Evolutionary conservation across 2,888 invertebrate genomes (phyloP).

Genomic region (Epinotia ramella): DNA sequence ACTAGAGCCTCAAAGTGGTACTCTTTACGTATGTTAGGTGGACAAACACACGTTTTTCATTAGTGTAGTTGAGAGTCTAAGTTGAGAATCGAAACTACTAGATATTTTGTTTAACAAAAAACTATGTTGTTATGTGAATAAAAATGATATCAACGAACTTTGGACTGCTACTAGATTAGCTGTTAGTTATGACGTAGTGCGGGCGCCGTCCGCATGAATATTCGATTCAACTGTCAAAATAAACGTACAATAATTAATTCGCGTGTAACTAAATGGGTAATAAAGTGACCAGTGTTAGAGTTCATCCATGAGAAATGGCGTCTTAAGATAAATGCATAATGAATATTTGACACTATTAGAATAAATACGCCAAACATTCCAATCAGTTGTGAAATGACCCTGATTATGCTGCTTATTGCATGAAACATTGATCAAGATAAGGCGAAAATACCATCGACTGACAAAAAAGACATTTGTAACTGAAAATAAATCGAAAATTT

Average conservation of each 20-base stretch:
- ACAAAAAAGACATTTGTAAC: too few species aligned
- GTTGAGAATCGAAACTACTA: background rate
- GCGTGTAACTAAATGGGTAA: background rate
- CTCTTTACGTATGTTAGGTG: background rate
- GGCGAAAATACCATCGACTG: background rate
- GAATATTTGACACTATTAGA: background rate
- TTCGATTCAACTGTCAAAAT: constrained; percentile 35
- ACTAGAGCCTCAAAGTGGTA: too few species aligned
- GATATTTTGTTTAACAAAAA: background rate
- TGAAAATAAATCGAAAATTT: too few species aligned
- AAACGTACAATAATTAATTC: constrained; percentile 20
- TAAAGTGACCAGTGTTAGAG: constrained; percentile 10
- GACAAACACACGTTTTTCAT: background rate
- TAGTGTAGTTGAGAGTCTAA: background rate
- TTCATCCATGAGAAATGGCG: background rate
- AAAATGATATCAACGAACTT: constrained; percentile 10
- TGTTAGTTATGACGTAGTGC: constrained; percentile 19
- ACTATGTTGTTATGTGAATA: background rate
- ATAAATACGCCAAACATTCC: background rate
- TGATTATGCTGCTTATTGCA: background rate
- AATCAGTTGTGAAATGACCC: background rate
- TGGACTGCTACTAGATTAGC: constrained; percentile 25
- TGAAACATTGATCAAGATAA: background rate
- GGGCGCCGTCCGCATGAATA: constrained; percentile 15
- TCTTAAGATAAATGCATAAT: background rate